phyloP scores from a whole-genome alignment of 2,113 vertebrate species.

The Corythornis vintsioides region DNA sequence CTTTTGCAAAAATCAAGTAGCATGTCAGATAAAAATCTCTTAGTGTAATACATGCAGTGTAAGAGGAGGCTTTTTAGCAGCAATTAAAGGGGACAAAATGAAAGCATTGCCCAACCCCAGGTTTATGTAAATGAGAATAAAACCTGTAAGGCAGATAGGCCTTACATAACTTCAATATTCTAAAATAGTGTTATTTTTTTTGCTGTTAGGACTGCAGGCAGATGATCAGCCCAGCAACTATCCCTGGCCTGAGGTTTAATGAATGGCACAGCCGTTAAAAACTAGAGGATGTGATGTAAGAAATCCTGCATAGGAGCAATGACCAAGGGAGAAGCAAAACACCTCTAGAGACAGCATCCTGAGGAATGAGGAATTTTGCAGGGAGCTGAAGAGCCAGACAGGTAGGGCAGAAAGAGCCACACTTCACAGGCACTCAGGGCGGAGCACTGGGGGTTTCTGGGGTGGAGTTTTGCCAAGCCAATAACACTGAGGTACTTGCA shows the following conservation, averaged over 20 bases:
- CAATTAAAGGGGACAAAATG: background rate
- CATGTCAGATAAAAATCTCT: background rate
- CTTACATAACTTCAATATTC: background rate
- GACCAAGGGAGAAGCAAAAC: background rate
- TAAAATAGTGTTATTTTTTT: background rate
- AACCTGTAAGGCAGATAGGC: background rate
- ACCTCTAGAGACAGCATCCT: accelerated
- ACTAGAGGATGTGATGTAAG: accelerated
- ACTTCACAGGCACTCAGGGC: background rate
- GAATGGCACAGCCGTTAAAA: background rate
- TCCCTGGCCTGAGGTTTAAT: background rate
- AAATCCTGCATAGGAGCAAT: background rate
- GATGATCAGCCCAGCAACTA: background rate
- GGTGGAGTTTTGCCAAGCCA: background rate
- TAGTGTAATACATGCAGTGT: background rate
- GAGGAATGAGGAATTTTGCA: background rate
- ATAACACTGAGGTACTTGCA: background rate
- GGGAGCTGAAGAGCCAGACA: background rate
- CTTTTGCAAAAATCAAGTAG: background rate
- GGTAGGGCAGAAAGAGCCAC: background rate
- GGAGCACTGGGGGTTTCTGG: background rate
- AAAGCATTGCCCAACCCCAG: background rate
- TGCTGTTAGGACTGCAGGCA: background rate
- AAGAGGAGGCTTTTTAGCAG: background rate
- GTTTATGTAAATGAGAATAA: background rate